These are phyloP conservation scores for Petrolisthes cinctipes DNA, from an alignment of 2,888 invertebrate genomes.

Conservation along the genomic window DNA sequence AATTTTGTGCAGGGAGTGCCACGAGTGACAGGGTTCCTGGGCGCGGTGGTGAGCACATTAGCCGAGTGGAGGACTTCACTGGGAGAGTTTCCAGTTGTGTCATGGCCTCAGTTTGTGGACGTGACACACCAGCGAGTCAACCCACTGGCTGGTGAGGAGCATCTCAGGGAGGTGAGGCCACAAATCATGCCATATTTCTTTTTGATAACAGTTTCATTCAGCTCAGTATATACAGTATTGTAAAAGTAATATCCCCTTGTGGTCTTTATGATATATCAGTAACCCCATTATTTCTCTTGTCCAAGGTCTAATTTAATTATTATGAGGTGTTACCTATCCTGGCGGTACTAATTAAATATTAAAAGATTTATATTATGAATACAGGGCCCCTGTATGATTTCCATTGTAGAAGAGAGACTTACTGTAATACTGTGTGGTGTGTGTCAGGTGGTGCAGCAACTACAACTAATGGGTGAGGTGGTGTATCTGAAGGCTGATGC, in stretches of 20 bases:
- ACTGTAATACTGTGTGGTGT: too few species aligned
- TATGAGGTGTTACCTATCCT: too few species aligned
- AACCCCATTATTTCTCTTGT: too few species aligned
- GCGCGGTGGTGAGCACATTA: constrained; percentile 70
- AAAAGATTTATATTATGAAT: too few species aligned
- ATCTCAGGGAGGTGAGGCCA: constrained; percentile 54
- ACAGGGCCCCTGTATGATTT: too few species aligned
- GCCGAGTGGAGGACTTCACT: constrained; percentile 71
- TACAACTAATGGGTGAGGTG: constrained; percentile 74
- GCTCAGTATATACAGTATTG: too few species aligned
- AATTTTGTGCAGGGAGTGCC: constrained; percentile 70
- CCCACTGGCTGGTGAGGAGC: constrained; percentile 69
- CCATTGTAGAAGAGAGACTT: too few species aligned
- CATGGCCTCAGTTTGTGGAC: constrained; percentile 74
- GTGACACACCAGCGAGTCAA: constrained; percentile 72
- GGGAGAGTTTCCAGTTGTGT: constrained; percentile 72
- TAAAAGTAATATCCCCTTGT: too few species aligned
- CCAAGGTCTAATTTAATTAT: too few species aligned
- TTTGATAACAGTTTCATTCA: too few species aligned
- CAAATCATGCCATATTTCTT: neutral
- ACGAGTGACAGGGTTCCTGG: constrained; percentile 71
- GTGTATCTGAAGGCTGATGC: constrained; percentile 72
- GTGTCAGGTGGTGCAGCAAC: constrained; percentile 72
- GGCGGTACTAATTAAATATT: too few species aligned
- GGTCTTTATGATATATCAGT: too few species aligned